phyloP scores from a whole-genome alignment of 2,113 vertebrate species.

The Chloropsis cyanopogon region DNA sequence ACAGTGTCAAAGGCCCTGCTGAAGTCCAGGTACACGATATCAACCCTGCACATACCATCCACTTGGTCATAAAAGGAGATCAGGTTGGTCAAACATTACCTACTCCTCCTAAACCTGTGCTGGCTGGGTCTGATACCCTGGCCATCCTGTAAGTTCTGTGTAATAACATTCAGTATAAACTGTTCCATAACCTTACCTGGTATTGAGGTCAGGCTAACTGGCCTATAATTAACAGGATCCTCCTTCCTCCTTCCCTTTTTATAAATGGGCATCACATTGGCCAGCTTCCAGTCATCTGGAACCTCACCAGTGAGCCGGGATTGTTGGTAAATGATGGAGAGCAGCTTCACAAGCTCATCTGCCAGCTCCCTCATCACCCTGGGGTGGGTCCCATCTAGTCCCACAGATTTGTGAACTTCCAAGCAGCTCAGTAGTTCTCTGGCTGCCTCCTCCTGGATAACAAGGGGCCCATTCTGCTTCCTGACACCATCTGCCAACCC shows the following conservation, averaged over 20 bases:
- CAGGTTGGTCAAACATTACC: too few species aligned
- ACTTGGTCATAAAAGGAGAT: not conserved
- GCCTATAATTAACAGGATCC: not conserved
- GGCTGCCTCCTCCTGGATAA: not conserved
- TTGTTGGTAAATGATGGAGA: not conserved
- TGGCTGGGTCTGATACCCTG: not conserved
- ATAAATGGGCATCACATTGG: accelerated
- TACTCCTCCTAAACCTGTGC: too few species aligned
- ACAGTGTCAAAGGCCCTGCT: not conserved
- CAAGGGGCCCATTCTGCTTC: not conserved
- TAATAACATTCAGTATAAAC: not conserved
- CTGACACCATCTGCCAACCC: not conserved
- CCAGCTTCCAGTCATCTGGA: not conserved
- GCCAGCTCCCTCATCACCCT: not conserved
- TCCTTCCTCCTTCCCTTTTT: not conserved
- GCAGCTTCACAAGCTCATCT: accelerated
- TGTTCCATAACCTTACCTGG: accelerated
- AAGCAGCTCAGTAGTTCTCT: not conserved
- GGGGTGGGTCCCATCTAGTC: not conserved
- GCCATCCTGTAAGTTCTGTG: not conserved
- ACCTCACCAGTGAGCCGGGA: not conserved
- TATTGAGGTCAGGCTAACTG: not conserved
- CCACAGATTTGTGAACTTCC: too few species aligned
- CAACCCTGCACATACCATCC: not conserved
- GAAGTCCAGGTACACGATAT: not conserved